Percentiles rank a stretch among this genome's conserved stretches.
Evolutionary conservation across 2,888 invertebrate species (phyloP).

Genomic region (Taphrorychus bicolor): DNA sequence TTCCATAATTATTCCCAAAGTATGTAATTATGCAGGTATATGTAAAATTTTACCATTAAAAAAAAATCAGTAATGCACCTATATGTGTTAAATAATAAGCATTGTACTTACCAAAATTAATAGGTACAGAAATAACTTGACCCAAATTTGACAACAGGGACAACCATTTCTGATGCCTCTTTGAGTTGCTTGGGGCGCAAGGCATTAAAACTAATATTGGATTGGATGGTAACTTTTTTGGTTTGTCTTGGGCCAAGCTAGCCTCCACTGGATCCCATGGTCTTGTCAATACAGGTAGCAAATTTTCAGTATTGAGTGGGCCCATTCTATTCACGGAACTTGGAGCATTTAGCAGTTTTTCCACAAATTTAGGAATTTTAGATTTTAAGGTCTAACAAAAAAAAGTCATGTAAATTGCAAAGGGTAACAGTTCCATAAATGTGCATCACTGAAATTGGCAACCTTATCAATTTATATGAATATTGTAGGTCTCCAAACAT

Average conservation of each 20-base stretch:
- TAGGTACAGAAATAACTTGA: slow-evolving; percentile 69
- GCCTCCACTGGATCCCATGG: slow-evolving; percentile 78
- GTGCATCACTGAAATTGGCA: too few species aligned
- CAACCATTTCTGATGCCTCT: slow-evolving; percentile 75
- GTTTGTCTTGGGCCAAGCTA: slow-evolving; percentile 67
- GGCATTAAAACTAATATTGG: slow-evolving; percentile 72
- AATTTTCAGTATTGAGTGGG: slow-evolving; percentile 67
- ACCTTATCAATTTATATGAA: too few species aligned
- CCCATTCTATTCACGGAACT: slow-evolving; percentile 60
- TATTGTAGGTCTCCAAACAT: too few species aligned
- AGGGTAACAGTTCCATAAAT: too few species aligned
- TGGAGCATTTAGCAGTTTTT: slow-evolving; percentile 72
- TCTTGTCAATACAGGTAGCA: slow-evolving; percentile 70
- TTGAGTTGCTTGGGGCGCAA: slow-evolving; percentile 62
- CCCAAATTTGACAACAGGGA: slow-evolving; percentile 71
- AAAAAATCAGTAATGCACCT: too few species aligned
- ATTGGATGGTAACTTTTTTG: slow-evolving; percentile 74
- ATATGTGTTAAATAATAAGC: too few species aligned
- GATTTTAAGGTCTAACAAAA: slow-evolving; percentile 69
- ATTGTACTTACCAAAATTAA: slow-evolving; percentile 61
- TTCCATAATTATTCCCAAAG: slow-evolving; percentile 2
- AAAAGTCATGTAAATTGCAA: too few species aligned
- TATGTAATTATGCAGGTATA: too few species aligned
- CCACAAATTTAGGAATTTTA: slow-evolving; percentile 75
- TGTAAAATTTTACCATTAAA: too few species aligned